Evolutionary conservation across 2,888 invertebrate species (phyloP).

Genomic region (Lithophane ornitopus): DNA sequence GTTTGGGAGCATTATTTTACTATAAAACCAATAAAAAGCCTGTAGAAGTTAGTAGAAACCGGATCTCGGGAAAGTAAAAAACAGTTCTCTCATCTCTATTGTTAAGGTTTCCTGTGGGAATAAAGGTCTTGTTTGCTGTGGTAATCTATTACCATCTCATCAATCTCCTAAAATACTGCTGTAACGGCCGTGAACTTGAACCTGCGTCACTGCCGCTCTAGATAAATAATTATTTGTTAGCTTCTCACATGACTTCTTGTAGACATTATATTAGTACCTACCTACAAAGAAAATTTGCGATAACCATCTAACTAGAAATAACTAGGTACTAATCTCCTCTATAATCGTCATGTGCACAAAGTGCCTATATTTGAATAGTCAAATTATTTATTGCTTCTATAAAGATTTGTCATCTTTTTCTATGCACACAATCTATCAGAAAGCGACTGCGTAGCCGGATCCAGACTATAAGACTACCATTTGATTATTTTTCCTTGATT

Average conservation of each 20-base stretch:
- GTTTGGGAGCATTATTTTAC: neutral
- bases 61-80: neutral
- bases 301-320: slow-evolving; percentile 28
- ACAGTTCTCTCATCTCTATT: neutral
- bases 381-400: slow-evolving; percentile 2
- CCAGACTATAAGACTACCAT: neutral
- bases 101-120: neutral
- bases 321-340: slow-evolving; percentile 13
- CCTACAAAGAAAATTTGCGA: slow-evolving; percentile 17
- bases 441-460: neutral
- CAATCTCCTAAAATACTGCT: slow-evolving; percentile 15
- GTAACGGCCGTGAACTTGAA: slow-evolving; percentile 23
- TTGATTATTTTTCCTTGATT: neutral
- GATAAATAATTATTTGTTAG: slow-evolving; percentile 35
- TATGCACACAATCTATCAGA: slow-evolving; percentile 4
- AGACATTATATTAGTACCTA: slow-evolving; percentile 3
- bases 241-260: slow-evolving; percentile 53
- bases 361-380: slow-evolving; percentile 11
- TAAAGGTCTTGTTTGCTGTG: neutral
- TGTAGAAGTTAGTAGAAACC: neutral
- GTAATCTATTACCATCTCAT: neutral
- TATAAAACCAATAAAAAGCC: neutral
- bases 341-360: slow-evolving; percentile 8
- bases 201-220: slow-evolving; percentile 28
- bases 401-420: slow-evolving; percentile 11